A percentile compares a stretch with the other conserved stretches of the same genome.
phyloP scores from a whole-genome alignment of 2,797 vertebrate species.

The Acipenser ruthenus region DNA sequence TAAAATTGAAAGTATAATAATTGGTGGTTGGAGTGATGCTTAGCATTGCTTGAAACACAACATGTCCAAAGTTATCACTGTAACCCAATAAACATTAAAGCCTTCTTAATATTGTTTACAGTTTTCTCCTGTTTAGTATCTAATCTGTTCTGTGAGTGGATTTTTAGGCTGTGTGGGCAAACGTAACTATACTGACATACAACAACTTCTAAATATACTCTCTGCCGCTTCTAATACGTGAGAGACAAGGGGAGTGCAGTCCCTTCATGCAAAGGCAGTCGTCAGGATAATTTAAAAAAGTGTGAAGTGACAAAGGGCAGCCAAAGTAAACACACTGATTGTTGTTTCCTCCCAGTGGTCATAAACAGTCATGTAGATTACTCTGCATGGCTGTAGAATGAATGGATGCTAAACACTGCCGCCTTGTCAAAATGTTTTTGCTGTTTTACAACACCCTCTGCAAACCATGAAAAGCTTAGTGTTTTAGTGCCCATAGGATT shows the following conservation, averaged over 20 bases:
- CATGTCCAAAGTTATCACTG: no score
- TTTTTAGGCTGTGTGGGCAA: conserved; percentile 60
- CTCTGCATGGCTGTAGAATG: background rate
- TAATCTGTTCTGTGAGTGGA: conserved; percentile 59
- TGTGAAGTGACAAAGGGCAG: conserved; percentile 17
- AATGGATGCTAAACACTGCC: background rate
- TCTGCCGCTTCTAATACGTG: conserved; percentile 32
- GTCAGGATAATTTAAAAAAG: conserved; percentile 34
- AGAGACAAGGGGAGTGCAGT: conserved; percentile 24
- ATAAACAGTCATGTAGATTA: conserved; percentile 23
- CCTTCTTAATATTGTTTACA: conserved; percentile 17
- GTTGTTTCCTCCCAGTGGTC: conserved; percentile 28
- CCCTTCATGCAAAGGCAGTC: conserved; percentile 14
- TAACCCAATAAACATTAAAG: no score
- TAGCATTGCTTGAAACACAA: no score
- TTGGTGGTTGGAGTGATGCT: no score
- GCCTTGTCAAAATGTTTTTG: conserved; percentile 21
- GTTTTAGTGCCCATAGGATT: conserved; percentile 15
- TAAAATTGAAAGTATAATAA: no score
- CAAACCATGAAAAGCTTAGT: conserved; percentile 13
- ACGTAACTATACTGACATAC: conserved; percentile 62
- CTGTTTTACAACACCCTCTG: conserved; percentile 8
- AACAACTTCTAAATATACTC: conserved; percentile 62
- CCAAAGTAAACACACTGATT: conserved; percentile 36
- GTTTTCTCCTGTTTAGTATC: conserved; percentile 37